A percentile compares a stretch with the other conserved stretches of the same genome.
These are phyloP conservation scores for Malurus cyaneus DNA, from an alignment of 2,113 vertebrate species.

Conservation along the genomic window DNA sequence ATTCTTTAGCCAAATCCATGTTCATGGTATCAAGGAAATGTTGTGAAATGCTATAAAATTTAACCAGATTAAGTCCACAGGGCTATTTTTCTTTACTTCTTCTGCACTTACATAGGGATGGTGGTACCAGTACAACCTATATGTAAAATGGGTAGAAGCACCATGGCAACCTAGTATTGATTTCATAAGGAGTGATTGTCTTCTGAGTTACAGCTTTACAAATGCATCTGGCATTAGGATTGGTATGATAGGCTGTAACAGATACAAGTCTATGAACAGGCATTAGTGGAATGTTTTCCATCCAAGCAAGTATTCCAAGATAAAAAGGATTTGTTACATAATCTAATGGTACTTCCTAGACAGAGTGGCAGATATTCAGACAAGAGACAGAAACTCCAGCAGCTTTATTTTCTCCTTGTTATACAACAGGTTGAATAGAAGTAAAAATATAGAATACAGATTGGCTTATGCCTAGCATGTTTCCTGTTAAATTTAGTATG, in stretches of 20 bases:
- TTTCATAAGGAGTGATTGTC: neutral
- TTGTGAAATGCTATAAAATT: neutral
- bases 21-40: neutral
- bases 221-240: neutral
- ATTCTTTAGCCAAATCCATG: neutral
- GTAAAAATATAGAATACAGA: neutral
- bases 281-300: neutral
- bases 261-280: neutral
- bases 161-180: neutral
- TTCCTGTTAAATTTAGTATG: neutral
- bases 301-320: neutral
- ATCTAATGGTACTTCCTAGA: neutral
- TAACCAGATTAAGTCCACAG: neutral
- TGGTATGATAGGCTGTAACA: neutral
- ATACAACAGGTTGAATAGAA: neutral
- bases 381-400: neutral
- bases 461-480: neutral
- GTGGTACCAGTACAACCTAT: neutral
- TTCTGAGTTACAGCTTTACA: neutral
- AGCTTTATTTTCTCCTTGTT: neutral
- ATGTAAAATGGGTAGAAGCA: neutral
- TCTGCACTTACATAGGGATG: neutral
- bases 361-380: neutral
- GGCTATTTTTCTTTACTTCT: neutral
- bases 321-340: neutral